Evolutionary conservation across 2,797 vertebrate genomes (phyloP).

Genomic region (Channallabes apus): DNA sequence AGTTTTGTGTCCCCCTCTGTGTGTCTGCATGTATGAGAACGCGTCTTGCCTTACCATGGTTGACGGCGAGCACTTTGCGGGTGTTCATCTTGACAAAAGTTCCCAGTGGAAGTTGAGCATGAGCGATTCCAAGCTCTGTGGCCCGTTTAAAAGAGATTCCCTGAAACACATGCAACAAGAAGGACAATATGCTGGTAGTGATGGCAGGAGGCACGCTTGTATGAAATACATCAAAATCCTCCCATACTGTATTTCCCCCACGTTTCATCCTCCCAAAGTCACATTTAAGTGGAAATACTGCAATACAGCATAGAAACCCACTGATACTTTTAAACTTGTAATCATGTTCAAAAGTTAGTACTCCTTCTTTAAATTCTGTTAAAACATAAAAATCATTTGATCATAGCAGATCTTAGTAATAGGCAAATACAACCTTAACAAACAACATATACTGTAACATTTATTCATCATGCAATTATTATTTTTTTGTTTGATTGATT

Average conservation of each 20-base stretch:
- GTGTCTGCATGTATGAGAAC: background rate
- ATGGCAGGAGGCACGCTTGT: background rate
- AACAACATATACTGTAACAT: no score
- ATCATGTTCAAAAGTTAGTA: no score
- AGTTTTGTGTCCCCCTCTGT: background rate
- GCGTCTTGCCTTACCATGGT: constrained; percentile 82
- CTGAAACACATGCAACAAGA: constrained; percentile 58
- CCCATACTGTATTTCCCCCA: background rate
- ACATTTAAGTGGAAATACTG: background rate
- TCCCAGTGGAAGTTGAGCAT: constrained; percentile 91
- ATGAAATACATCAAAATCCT: background rate
- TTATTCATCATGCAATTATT: no score
- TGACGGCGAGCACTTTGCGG: constrained; percentile 93
- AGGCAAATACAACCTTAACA: no score
- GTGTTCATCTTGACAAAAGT: constrained; percentile 97
- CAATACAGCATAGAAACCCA: background rate
- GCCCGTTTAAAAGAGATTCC: constrained; percentile 87
- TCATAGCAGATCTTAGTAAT: no score
- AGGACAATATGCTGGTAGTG: background rate
- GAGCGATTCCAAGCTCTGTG: constrained; percentile 82
- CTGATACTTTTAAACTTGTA: no score
- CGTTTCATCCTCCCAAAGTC: background rate
- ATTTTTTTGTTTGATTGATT: no score
- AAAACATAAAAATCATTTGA: no score
- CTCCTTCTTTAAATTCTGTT: no score